Base-by-base conservation (phyloP, 2,888 invertebrate genomes). In the Campoplex nolae region DNA sequence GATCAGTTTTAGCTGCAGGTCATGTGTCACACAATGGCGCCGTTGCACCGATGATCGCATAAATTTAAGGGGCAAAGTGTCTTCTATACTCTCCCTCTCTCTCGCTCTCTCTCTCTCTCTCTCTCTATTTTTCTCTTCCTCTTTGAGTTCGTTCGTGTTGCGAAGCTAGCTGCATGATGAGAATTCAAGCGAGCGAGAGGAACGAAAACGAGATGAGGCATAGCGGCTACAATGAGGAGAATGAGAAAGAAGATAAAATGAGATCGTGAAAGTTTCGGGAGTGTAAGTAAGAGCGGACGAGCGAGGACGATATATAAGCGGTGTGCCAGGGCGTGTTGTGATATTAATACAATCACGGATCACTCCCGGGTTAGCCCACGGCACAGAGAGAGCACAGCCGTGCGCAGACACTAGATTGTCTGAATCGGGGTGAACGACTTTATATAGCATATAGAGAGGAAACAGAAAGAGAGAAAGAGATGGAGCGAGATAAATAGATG, bases 351-450 rank as follows among this genome's bases (percentile, higher is more conserved):
- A 94, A 94, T 94, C 93, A 93, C 94, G 94, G 93, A 94, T 94
- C 94, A 94, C 92, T 94, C 93, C 94, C 93, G 94, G 93, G 93
- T 93, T 93, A 92, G 92, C 91, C 91, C 91, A 83, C 67, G 68
- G 68, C 56, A 76, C 87, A 81, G 79, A 83, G 83, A 81, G 71
- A 85, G 78, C 87, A 42, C 92, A 90, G 92, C 92, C 93, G 93
- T 89, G 92, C 92, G 94, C 93, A 94, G 94, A 94, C 94, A 92
- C 92, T 94, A 94, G 94, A 94, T 94, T 94, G 94, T 94, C 94
- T 93, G 94, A 94, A 94, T 94, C 94, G 94, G 94, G 94, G 94
- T 94, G 94, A 94, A 94, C 93, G 94, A 94, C 94, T 94, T 94
- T 94, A 94, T 94, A 93, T 92, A 92, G 92, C 91, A 90, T 91